Conservation (phyloP, 2,113 vertebrate genomes). For the Nycticebus coucang region DNA sequence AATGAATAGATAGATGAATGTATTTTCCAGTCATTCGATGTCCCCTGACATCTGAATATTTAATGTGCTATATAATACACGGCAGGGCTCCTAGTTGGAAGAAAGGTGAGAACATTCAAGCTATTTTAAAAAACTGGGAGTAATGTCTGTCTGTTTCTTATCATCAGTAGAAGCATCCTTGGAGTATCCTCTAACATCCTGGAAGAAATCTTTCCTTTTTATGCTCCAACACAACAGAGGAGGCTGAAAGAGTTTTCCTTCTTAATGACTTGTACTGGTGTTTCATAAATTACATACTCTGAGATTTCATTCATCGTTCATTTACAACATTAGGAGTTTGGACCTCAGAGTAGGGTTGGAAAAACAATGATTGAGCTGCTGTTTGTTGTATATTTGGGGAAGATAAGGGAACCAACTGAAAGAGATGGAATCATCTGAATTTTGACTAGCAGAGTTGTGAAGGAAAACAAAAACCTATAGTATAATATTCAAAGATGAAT, state of each 20-base stretch:
- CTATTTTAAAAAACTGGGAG: neutral
- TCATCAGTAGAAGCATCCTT: neutral
- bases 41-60: neutral
- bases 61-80: neutral
- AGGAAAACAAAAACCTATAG: neutral
- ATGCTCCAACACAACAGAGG: neutral
- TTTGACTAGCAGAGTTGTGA: neutral
- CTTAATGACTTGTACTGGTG: neutral
- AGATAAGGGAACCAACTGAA: neutral
- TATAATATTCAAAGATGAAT: neutral
- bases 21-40: neutral
- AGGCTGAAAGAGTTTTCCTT: neutral
- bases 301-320: neutral
- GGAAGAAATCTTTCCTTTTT: neutral
- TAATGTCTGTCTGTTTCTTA: neutral
- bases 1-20: neutral
- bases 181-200: neutral
- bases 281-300: slow-evolving; percentile 10
- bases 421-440: neutral
- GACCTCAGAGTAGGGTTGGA: neutral
- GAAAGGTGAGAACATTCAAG: neutral
- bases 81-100: neutral
- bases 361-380: neutral
- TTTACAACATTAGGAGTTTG: neutral
- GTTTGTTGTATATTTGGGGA: neutral